Evolutionary conservation across 2,888 invertebrate species (phyloP), one percentile per base, ranked within the genome.

Genomic region (Drosophila limbata): DNA sequence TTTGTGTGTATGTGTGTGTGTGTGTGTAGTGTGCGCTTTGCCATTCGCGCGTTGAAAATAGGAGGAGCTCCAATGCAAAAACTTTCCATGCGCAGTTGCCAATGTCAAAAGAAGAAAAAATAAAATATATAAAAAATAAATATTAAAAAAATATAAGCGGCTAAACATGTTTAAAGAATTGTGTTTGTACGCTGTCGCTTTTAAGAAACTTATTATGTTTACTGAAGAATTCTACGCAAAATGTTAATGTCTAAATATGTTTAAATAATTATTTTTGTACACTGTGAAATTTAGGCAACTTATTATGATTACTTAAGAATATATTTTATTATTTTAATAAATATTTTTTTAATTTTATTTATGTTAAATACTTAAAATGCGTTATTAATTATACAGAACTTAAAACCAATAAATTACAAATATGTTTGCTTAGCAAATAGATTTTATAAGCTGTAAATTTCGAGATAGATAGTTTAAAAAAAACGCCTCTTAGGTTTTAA

Each of bases 11-110:
- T 66, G 66, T 39, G 65, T 73, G 68, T 62, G 72, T 70, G 65
- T 66, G 66, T 39, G 65, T 73, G 68, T 79, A 77, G 75, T 76
- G 79, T 83, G 72, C 78, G 84, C 79, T 77, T 78, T 71, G 83
- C 89, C 88, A 90, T 91, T 90, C 90, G 90, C 84, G 90, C 84
- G 88, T 77, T 80, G 79, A 90, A 90, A 90, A 90, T 90, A 91
- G 90, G 90, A 91, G 90, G 90, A 90, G 91, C 90, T 80, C 89
- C 68, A 56, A 60, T 71, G 77, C 74, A 68, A 75, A 79, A 88
- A 81, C 84, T 79, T 85, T 86, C 69, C 84, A 85, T 85, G 85
- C 85, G 85, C 85, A 85, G 89, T 72, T 81, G 65, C 52, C 75
- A 66, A 53, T 66, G 70, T 40, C 48, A 55, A 51, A 48, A 55